Base-by-base conservation (phyloP, 2,888 invertebrate genomes). In the Lasioglossum zephyrum region DNA sequence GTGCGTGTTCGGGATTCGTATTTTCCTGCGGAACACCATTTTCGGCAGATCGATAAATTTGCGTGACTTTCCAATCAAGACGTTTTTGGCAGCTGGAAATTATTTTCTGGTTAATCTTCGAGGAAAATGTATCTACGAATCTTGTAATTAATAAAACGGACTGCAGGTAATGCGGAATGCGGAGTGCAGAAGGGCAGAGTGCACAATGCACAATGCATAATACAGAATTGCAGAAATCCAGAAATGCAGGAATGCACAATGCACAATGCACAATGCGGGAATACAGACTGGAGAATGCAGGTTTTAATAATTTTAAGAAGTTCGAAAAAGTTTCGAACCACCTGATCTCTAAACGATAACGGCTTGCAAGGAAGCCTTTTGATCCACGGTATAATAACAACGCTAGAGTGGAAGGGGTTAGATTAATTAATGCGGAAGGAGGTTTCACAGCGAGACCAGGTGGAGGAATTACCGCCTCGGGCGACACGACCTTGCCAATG, bases 351-450 rank as follows among this genome's bases (percentile, higher is more conserved):
- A 4, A 60, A 13, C 60, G n/a, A 26, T 26, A 60, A 60, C 26
- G 1, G 60, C 60, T 16, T 5, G 60, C 16, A 31, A 26, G 26
- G 11, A 16, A 53, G 60, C 60, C 26, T 26, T 13, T 26, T 60
- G 60, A 60, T 60, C 60, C 4, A 4, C 60, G 0, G 16, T 26
- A 16, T 60, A 26, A 60, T 31, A 60, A 60, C 26, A 60, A 16
- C 60, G 16, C 16, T 13, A 26, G 5, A 22, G 39, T 11, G 39
- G 80, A 57, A 75, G 69, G 74, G 84, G 75, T 77, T 84, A 85
- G 89, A 90, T 90, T 89, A 90, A 90, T 90, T 88, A 86, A 86
- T 83, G 79, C 83, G 87, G 89, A 89, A 89, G 87, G 89, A 86
- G 77, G 80, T 73, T 72, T 81, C 77, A 44, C 70, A 75, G 79